These are phyloP conservation scores for Pseudeuparius sepicola DNA, from an alignment of 2,888 invertebrate genomes.

Conservation along the genomic window DNA sequence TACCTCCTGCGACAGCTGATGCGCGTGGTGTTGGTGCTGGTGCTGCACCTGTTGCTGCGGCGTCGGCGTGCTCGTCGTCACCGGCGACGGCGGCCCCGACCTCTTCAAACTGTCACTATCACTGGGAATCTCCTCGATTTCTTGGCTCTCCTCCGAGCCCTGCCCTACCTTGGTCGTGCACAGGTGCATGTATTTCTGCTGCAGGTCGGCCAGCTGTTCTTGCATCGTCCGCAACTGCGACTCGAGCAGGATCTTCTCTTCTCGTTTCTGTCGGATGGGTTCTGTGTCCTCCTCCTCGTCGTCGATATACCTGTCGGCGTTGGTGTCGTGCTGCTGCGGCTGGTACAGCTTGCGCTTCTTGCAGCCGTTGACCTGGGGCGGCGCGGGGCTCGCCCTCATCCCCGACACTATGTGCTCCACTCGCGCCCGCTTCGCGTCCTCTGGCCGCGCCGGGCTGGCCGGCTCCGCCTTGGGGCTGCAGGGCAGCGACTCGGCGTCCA, in stretches of 20 bases:
- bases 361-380: constrained; percentile 79
- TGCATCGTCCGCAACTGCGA: constrained; percentile 79
- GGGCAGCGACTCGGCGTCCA: constrained; percentile 53
- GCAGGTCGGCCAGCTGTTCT: constrained; percentile 84
- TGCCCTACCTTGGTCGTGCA: constrained; percentile 74
- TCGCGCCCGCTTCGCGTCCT: constrained; percentile 81
- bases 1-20: constrained; percentile 33
- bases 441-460: constrained; percentile 47
- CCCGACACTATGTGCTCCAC: constrained; percentile 93
- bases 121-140: constrained; percentile 63
- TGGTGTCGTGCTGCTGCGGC: constrained; percentile 83
- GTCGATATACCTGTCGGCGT: constrained; percentile 55
- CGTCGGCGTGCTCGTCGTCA: constrained; percentile 41
- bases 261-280: constrained; percentile 73
- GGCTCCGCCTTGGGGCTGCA: constrained; percentile 46
- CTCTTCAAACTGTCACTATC: constrained; percentile 50
- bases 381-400: constrained; percentile 81
- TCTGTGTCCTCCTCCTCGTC: constrained; percentile 63
- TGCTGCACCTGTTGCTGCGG: constrained; percentile 38
- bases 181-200: constrained; percentile 80
- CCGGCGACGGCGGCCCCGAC: constrained; percentile 47
- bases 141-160: constrained; percentile 64
- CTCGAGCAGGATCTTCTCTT: constrained; percentile 78
- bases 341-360: constrained; percentile 94
- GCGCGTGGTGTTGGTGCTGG: constrained; percentile 31